Base-by-base conservation (phyloP, 2,888 invertebrate genomes). In the Himalopsyche tibetana region DNA sequence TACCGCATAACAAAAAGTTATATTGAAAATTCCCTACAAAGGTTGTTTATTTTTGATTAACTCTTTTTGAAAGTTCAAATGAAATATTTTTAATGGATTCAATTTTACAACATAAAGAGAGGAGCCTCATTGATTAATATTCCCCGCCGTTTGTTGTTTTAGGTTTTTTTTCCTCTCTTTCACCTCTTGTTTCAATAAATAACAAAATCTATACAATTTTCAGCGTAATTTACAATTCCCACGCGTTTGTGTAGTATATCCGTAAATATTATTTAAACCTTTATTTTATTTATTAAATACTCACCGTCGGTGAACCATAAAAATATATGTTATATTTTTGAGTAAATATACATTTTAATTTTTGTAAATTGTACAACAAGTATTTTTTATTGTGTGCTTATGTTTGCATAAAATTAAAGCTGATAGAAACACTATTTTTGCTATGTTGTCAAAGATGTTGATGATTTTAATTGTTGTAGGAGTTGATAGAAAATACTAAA, bases 11-110 rank as follows among this genome's bases (percentile, higher is more conserved):
- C 19, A 74, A 74, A 74, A 74, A 74, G 74, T 36, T 74, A 74
- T 36, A 74, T 74, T 74, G 74, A 74, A 74, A 74, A 74, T 74
- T 15, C 74, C 38, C 74, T 15, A 74, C 63, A 19, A 36, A 74
- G 74, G 74, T 74, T 74, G 74, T 74, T 74, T 74, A 74, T 74
- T 74, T 74, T 74, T 74, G 74, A 74, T 74, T 36, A 74, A 74
- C 74, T 74, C 74, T 74, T 74, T 63, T 74, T 74, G 74, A 74
- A 74, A 74, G 74, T 74, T 74, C 36, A 38, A 74, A 74, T 74
- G 74, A 69, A 69, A 74, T 74, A 38, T 74, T 74, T 74, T 74
- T 74, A 74, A 74, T 74, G 74, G 74, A 74, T 74, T 74, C 74
- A 74, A 74, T 74, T 74, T 74, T 74, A 36, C 12, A 51, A 51